A percentile compares a stretch with the other conserved stretches of the same genome.
phyloP scores from a whole-genome alignment of 1,140 invertebrate genomes.

The Argopecten irradians region DNA sequence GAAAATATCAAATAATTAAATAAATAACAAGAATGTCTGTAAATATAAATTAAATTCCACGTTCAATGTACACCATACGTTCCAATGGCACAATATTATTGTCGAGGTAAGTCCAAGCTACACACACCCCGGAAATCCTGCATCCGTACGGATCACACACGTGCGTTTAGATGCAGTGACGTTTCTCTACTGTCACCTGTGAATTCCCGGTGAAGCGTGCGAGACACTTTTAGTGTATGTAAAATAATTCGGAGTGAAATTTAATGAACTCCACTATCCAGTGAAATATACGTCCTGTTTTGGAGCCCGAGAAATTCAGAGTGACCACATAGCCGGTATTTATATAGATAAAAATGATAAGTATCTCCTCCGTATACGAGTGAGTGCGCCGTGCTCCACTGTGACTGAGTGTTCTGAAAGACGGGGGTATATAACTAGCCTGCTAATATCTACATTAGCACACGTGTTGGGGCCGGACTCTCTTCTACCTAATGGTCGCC shows the following conservation, averaged over 20 bases:
- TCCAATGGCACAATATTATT: neutral
- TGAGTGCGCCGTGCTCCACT: neutral
- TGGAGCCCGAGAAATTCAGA: neutral
- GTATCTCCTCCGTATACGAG: neutral
- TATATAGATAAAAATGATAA: neutral
- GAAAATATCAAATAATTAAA: slow-evolving; percentile 25
- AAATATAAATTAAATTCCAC: slow-evolving; percentile 5
- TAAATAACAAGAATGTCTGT: slow-evolving; percentile 33
- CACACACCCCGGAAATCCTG: neutral
- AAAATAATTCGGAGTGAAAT: neutral
- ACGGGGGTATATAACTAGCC: slow-evolving; percentile 26
- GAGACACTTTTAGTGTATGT: neutral
- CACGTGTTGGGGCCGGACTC: slow-evolving; percentile 34
- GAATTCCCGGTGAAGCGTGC: neutral
- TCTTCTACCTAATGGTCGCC: slow-evolving; percentile 31
- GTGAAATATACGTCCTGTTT: neutral
- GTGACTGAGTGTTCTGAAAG: slow-evolving; percentile 34
- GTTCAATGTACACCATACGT: slow-evolving; percentile 1
- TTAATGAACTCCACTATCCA: neutral
- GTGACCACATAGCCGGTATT: neutral
- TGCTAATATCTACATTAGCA: slow-evolving; percentile 35
- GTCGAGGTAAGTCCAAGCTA: neutral
- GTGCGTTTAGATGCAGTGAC: slow-evolving; percentile 14
- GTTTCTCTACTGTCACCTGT: neutral
- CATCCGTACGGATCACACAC: neutral